These are phyloP conservation scores for Neomorphus geoffroyi DNA, from an alignment of 2,797 vertebrate species.

Conservation along the genomic window DNA sequence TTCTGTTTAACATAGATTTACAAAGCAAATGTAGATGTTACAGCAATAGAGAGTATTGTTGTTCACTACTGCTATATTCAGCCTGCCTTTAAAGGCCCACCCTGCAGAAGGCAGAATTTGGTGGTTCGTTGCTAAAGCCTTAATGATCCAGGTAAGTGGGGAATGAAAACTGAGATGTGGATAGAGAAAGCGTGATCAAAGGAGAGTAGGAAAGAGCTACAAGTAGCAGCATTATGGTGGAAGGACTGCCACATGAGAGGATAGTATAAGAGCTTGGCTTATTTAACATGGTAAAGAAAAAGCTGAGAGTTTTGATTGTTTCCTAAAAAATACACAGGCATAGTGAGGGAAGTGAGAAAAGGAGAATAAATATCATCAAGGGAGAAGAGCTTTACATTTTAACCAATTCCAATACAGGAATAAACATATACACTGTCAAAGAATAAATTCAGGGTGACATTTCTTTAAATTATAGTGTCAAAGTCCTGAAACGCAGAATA, in stretches of 20 bases:
- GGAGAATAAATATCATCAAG: constrained; percentile 8
- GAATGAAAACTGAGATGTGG: neutral
- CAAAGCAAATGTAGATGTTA: neutral
- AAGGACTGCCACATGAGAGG: neutral
- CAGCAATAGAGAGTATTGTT: neutral
- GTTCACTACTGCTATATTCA: neutral
- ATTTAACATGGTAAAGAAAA: constrained; percentile 16
- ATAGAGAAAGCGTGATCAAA: neutral
- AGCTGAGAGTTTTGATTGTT: constrained; percentile 35
- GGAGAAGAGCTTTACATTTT: neutral
- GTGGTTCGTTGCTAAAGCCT: neutral
- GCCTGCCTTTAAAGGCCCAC: neutral
- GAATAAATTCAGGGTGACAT: neutral
- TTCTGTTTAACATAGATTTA: neutral
- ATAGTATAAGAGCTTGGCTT: neutral
- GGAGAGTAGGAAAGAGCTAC: neutral
- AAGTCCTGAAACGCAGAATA: neutral
- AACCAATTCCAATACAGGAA: neutral
- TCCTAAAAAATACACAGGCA: constrained; percentile 28
- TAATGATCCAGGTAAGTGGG: neutral
- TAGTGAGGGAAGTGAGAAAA: constrained; percentile 34
- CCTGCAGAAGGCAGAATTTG: neutral
- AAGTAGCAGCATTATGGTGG: neutral
- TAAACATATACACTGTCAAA: neutral
- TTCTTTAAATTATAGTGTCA: neutral